phyloP scores from a whole-genome alignment of 2,797 vertebrate genomes.

The Sebastes elongatus region DNA sequence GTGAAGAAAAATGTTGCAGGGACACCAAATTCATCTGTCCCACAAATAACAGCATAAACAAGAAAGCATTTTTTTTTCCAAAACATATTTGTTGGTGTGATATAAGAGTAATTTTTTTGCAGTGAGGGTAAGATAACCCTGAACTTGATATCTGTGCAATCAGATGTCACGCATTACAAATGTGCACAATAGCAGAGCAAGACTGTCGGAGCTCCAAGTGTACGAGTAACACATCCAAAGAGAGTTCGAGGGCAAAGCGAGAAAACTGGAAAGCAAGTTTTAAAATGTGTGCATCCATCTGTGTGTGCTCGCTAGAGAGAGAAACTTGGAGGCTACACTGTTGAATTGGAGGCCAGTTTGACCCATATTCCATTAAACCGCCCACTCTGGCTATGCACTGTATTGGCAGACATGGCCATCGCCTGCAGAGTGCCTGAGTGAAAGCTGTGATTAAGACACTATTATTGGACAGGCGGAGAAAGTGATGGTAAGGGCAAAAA shows the following conservation, averaged over 20 bases:
- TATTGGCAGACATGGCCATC: constrained; percentile 22
- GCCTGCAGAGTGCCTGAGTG: constrained; percentile 21
- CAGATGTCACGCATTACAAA: background rate
- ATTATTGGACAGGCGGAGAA: background rate
- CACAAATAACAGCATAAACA: background rate
- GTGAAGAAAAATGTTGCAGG: background rate
- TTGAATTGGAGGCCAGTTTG: constrained; percentile 40
- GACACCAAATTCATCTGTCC: constrained; percentile 23
- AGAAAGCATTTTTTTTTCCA: background rate
- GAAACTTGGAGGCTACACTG: constrained; percentile 29
- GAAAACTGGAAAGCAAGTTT: constrained; percentile 29
- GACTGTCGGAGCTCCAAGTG: background rate
- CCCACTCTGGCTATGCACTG: constrained; percentile 31
- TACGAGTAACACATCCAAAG: constrained; percentile 2
- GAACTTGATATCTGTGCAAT: constrained; percentile 21
- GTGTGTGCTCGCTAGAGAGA: constrained; percentile 21
- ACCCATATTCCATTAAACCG: constrained; percentile 52
- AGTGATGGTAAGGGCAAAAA: background rate
- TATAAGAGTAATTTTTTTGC: background rate
- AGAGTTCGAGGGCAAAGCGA: constrained; percentile 33
- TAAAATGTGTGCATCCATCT: constrained; percentile 43
- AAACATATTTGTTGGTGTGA: constrained; percentile 38
- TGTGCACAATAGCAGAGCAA: constrained; percentile 20
- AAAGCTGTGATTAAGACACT: constrained; percentile 48
- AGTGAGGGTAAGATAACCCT: constrained; percentile 4